Percentiles rank a stretch among this genome's conserved stretches.
These are phyloP conservation scores for Nycteola revayana DNA, from an alignment of 2,888 invertebrate species.

Conservation along the genomic window DNA sequence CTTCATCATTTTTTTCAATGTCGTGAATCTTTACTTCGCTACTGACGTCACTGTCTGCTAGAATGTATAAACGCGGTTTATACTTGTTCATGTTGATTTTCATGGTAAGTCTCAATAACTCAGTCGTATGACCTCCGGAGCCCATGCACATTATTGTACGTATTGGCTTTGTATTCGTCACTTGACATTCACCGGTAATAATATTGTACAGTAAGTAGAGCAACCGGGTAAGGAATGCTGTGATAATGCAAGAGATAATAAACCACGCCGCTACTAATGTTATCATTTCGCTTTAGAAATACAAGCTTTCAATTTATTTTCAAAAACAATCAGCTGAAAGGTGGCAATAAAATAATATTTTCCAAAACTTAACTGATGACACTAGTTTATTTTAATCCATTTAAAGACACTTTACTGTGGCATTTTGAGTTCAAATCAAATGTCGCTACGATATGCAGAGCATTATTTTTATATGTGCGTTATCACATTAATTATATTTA, in stretches of 20 bases:
- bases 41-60: slow-evolving; percentile 89
- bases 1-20: slow-evolving; percentile 58
- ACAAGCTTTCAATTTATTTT: too few relatives aligned
- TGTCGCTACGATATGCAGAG: too few relatives aligned
- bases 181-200: slow-evolving; percentile 41
- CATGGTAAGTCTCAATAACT: slow-evolving; percentile 90
- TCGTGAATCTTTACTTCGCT: slow-evolving; percentile 86
- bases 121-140: slow-evolving; percentile 97
- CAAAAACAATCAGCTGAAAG: too few relatives aligned
- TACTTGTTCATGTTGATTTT: slow-evolving; percentile 84
- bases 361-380: too few relatives aligned
- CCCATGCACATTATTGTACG: slow-evolving; percentile 86
- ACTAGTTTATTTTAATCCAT: too few relatives aligned
- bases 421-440: too few relatives aligned
- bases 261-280: not conserved
- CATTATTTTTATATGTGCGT: too few relatives aligned
- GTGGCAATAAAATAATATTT: too few relatives aligned
- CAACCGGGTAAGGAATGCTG: slow-evolving; percentile 36
- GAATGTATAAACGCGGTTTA: slow-evolving; percentile 88
- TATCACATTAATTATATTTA: too few relatives aligned
- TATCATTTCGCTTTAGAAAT: too few relatives aligned
- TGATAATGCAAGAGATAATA: slow-evolving; percentile 12
- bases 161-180: slow-evolving; percentile 40
- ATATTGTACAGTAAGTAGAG: slow-evolving; percentile 46
- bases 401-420: too few relatives aligned